Evolutionary conservation across 2,797 vertebrate genomes (phyloP).

Genomic region (Poeciliopsis presidionis): DNA sequence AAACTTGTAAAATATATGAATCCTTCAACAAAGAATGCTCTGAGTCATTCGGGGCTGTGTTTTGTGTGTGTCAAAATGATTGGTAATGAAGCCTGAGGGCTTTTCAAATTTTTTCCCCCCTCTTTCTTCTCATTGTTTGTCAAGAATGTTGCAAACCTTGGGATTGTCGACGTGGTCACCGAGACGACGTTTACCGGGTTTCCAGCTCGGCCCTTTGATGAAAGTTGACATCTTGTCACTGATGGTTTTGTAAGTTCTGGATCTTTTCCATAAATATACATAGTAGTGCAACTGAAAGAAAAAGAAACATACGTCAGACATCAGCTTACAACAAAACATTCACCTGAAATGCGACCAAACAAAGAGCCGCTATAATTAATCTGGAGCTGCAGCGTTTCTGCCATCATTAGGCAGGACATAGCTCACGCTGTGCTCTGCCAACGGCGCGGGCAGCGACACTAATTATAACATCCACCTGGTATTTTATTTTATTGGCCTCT

Average conservation of each 20-base stretch:
- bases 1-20: conserved; percentile 68
- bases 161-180: conserved; percentile 86
- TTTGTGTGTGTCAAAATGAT: conserved; percentile 41
- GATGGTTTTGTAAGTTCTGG: conserved; percentile 81
- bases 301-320: conserved; percentile 39
- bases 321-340: conserved; percentile 40
- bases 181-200: conserved; percentile 88
- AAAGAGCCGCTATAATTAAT: conserved; percentile 23
- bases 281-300: conserved; percentile 86
- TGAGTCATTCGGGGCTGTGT: conserved; percentile 47
- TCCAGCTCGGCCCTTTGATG: conserved; percentile 93
- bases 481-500: conserved; percentile 62
- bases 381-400: conserved; percentile 45
- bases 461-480: conserved; percentile 64
- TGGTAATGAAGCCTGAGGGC: conserved; percentile 32
- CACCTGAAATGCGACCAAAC: conserved; percentile 34
- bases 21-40: conserved; percentile 54
- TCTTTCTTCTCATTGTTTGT: background rate
- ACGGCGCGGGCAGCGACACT: conserved; percentile 57
- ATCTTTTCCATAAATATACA: conserved; percentile 82
- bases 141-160: conserved; percentile 73
- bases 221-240: conserved; percentile 87
- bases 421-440: conserved; percentile 41
- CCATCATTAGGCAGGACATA: conserved; percentile 52
- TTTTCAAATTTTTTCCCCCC: background rate